phyloP scores from a whole-genome alignment of 2,888 invertebrate genomes.

The Eudemis profundana region DNA sequence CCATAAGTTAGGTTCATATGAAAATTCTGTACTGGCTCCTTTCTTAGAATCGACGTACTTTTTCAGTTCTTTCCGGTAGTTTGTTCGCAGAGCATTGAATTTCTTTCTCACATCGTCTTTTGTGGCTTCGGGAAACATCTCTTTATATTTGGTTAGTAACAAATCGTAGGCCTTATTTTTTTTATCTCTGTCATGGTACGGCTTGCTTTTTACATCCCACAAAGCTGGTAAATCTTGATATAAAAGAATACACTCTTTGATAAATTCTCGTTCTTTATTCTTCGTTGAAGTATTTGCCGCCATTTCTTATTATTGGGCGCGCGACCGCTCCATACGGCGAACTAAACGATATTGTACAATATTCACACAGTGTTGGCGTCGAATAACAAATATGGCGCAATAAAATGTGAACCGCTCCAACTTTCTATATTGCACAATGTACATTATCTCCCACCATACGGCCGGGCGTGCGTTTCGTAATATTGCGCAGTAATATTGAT shows the following conservation, averaged over 20 bases:
- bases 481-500: no score
- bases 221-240: constrained; percentile 6
- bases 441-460: no score
- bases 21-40: constrained; percentile 42
- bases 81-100: constrained; percentile 51
- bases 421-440: no score
- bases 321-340: no score
- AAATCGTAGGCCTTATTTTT: constrained; percentile 14
- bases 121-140: constrained; percentile 16
- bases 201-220: constrained; percentile 21
- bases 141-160: constrained; percentile 6
- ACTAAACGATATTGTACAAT: no score
- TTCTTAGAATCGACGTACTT: constrained; percentile 45
- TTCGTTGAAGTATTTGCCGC: no score
- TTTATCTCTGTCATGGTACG: constrained; percentile 8
- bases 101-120: constrained; percentile 52
- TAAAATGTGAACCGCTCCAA: no score
- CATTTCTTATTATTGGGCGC: no score
- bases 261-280: background rate
- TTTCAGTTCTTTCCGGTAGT: constrained; percentile 51
- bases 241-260: constrained; percentile 3
- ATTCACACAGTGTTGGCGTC: no score
- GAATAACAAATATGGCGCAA: no score
- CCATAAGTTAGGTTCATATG: constrained; percentile 49
- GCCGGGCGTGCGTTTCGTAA: no score